Base-by-base conservation (phyloP, 2,888 invertebrate genomes). In the Piscicola geometra region DNA sequence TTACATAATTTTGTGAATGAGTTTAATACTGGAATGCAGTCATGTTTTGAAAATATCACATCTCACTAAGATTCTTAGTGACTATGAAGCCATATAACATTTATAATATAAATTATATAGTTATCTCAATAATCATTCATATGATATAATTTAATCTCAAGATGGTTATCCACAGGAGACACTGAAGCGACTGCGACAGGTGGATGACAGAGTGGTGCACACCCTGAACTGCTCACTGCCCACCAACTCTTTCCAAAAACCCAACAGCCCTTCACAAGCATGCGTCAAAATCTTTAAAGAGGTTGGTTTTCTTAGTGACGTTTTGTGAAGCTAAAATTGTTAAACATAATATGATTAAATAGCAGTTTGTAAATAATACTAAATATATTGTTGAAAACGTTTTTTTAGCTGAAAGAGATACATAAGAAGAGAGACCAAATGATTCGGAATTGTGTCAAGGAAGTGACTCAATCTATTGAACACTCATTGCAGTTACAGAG, bases 181-280 rank as follows among this genome's bases (percentile, higher is more conserved):
- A 32, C 41, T 76, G 30, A 71, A 67, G 47, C 47, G 47, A 32
- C 36, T 64, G 15, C 36, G 75, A 25, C n/a, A 50, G n/a, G 76
- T 68, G 2, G 75, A 77, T 47, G 75, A 77, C 25, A 64, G 77
- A 18, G 56, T 77, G 1, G 68, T 75, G 25, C 69, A 70, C 36
- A 71, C 74, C 12, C 50, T 77, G 41, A 77, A 77, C 36, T 75
- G 69, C n/a, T 77, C 76, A 28, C 50, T 77, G n/a, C 75, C 72
- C 18, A 77, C 76, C 9, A 75, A 77, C n/a, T 77, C 76, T 28
- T 77, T 77, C 75, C 47, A 50, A 47, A 67, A 64, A 28, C 33
- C 35, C 30, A 15, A n/a, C 36, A 47, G 33, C 60, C 70, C 75
- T 21, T 64, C 75, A 67, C 35, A 56, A 21, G 52, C 74, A 18